These are phyloP conservation scores for Helicoverpa armigera DNA, from an alignment of 1,140 invertebrate species.

Conservation along the genomic window DNA sequence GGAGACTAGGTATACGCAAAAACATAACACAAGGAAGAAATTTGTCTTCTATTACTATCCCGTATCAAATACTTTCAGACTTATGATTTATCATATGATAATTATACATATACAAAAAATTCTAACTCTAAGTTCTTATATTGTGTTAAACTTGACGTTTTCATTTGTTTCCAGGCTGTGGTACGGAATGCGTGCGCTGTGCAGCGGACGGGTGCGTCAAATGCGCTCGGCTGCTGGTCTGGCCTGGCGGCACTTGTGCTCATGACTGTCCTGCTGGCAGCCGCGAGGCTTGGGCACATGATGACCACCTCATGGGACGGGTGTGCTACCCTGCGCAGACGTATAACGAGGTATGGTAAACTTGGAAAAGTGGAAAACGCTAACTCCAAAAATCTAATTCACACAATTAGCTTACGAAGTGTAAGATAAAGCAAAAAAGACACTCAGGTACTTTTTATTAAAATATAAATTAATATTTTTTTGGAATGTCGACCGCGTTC, in stretches of 20 bases:
- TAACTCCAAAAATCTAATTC: neutral
- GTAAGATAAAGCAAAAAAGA: neutral
- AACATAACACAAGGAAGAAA: too few species aligned
- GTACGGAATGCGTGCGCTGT: slow-evolving; percentile 79
- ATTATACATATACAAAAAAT: too few species aligned
- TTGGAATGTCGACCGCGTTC: neutral
- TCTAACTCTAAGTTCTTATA: too few species aligned
- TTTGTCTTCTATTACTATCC: too few species aligned
- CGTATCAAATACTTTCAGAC: too few species aligned
- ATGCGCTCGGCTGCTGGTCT: slow-evolving; percentile 77
- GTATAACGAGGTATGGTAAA: slow-evolving; percentile 77
- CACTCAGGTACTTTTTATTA: too few species aligned
- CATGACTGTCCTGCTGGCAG: slow-evolving; percentile 77
- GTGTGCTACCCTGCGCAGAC: slow-evolving; percentile 79
- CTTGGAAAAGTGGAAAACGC: neutral
- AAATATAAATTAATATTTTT: too few species aligned
- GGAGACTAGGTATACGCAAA: too few species aligned
- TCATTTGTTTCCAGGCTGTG: slow-evolving; percentile 69
- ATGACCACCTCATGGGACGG: slow-evolving; percentile 81
- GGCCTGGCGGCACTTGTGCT: slow-evolving; percentile 73
- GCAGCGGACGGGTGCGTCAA: slow-evolving; percentile 79
- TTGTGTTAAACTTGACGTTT: neutral
- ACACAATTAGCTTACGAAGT: neutral
- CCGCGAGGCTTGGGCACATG: slow-evolving; percentile 79
- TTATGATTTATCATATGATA: too few species aligned